Evolutionary conservation across 1,140 invertebrate genomes (phyloP).

Genomic region (Drosophila grimshawi): DNA sequence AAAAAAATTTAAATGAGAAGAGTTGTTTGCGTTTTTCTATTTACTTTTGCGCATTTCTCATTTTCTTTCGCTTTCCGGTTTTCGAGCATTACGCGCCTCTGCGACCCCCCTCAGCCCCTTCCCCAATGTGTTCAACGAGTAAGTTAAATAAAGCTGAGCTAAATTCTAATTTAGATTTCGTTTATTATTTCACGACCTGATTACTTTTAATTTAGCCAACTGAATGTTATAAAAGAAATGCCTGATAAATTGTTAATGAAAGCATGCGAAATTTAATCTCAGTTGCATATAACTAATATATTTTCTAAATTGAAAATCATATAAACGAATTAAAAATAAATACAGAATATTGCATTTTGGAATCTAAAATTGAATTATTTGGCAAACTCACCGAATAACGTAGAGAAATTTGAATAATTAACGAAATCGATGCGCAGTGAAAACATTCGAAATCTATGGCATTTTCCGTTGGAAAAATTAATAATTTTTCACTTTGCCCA

Average conservation of each 20-base stretch:
- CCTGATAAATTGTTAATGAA: neutral
- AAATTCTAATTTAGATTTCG: constrained; percentile 67
- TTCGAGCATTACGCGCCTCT: constrained; percentile 37
- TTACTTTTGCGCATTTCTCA: constrained; percentile 73
- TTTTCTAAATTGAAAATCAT: neutral
- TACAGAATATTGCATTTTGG: neutral
- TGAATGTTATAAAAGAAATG: neutral
- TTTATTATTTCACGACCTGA: constrained; percentile 38
- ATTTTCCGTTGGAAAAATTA: neutral
- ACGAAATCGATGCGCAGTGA: neutral
- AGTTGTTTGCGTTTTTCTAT: constrained; percentile 52
- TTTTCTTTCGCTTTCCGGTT: constrained; percentile 61
- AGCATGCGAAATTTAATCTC: neutral
- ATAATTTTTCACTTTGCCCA: neutral
- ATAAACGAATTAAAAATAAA: neutral
- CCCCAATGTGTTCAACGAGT: neutral
- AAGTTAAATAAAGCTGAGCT: constrained; percentile 56
- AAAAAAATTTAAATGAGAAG: constrained; percentile 14
- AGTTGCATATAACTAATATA: neutral
- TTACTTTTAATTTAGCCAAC: constrained; percentile 7
- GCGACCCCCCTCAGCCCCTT: no score
- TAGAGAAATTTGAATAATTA: neutral
- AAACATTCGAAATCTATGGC: neutral
- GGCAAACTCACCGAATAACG: neutral
- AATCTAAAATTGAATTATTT: neutral